Evolutionary conservation across 2,113 vertebrate species (phyloP).

Genomic region (Rhipidura dahli): DNA sequence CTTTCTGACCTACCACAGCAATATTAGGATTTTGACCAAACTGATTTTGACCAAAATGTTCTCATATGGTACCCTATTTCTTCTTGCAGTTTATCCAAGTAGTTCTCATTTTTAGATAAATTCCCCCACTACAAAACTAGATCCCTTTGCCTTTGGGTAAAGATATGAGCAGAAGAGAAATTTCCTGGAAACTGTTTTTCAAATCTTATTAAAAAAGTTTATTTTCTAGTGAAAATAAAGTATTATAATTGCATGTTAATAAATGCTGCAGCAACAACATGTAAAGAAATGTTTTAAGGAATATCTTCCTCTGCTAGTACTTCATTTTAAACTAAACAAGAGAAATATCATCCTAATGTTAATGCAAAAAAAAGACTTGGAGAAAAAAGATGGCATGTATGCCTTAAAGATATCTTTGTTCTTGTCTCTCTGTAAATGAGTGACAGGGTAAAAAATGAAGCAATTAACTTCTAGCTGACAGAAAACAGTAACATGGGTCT

Average conservation of each 20-base stretch:
- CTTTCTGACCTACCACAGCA: background rate
- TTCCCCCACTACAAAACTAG: background rate
- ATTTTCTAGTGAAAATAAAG: background rate
- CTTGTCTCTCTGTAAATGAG: background rate
- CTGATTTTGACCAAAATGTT: background rate
- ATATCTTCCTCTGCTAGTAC: background rate
- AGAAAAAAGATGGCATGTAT: background rate
- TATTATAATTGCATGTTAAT: background rate
- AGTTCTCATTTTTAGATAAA: background rate
- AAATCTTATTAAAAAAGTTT: background rate
- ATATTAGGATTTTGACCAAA: background rate
- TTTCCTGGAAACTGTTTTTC: background rate
- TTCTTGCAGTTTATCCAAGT: background rate
- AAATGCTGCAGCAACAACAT: background rate
- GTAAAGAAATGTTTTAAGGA: background rate
- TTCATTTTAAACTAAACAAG: background rate
- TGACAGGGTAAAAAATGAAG: conserved; percentile 25
- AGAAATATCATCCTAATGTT: background rate
- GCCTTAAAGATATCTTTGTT: conserved; percentile 1
- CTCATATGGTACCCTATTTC: background rate
- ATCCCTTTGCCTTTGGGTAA: background rate
- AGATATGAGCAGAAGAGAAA: background rate
- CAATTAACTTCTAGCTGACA: conserved; percentile 31
- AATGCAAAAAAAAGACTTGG: background rate
- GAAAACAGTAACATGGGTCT: background rate